Evolutionary conservation across 1,140 invertebrate species (phyloP).

Genomic region (Eulimnadia texana): DNA sequence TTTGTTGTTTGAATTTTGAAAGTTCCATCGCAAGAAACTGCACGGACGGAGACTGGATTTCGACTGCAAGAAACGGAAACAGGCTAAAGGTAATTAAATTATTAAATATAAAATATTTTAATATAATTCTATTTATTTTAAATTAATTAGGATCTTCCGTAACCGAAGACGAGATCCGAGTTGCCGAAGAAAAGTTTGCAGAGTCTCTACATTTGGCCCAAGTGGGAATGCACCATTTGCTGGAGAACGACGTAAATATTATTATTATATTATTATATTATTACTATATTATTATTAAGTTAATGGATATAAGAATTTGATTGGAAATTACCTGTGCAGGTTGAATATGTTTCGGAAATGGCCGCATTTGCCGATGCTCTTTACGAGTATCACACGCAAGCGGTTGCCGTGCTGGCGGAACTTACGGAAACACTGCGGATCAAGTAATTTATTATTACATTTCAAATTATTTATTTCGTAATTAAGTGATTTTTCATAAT

Average conservation of each 20-base stretch:
- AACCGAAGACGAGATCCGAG: constrained; percentile 90
- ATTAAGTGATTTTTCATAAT: neutral
- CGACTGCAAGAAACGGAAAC: constrained; percentile 94
- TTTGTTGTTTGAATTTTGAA: constrained; percentile 23
- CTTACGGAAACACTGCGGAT: constrained; percentile 72
- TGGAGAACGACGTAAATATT: constrained; percentile 88
- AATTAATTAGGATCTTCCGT: constrained; percentile 53
- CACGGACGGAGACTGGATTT: constrained; percentile 92
- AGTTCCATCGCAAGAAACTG: constrained; percentile 98
- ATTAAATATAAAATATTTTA: constrained; percentile 6
- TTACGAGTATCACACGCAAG: constrained; percentile 91
- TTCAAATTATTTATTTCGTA: neutral
- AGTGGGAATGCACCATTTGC: constrained; percentile 95
- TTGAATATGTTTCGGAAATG: constrained; percentile 93
- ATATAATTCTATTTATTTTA: constrained; percentile 5
- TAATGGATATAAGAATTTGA: neutral
- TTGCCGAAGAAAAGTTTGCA: constrained; percentile 97
- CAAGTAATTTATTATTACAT: constrained; percentile 47
- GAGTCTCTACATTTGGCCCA: constrained; percentile 92
- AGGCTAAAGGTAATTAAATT: constrained; percentile 70
- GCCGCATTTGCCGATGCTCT: constrained; percentile 86
- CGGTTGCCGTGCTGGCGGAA: constrained; percentile 70
- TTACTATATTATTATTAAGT: neutral
- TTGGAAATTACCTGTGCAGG: constrained; percentile 36
- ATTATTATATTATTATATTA: neutral